Evolutionary conservation across 2,113 vertebrate species (phyloP).

Genomic region (Catagonus wagneri): DNA sequence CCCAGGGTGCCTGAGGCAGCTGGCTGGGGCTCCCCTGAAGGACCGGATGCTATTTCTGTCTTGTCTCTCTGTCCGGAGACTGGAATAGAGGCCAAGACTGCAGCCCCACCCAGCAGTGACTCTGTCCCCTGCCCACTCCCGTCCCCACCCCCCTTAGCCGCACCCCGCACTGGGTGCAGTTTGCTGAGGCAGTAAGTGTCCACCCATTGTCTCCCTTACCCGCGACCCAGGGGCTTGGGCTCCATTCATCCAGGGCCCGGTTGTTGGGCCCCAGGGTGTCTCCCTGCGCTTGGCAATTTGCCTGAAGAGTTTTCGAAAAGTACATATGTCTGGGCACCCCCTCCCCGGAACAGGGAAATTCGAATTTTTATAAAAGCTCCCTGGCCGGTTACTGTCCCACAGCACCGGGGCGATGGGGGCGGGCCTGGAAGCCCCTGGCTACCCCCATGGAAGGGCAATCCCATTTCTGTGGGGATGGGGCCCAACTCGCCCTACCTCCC

Average conservation of each 20-base stretch:
- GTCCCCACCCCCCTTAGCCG: not conserved
- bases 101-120: not conserved
- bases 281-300: not conserved
- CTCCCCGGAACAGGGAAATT: not conserved
- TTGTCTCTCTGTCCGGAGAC: fast-evolving
- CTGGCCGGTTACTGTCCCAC: not conserved
- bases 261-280: not conserved
- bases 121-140: not conserved
- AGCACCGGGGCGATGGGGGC: not conserved
- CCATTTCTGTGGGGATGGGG: not conserved
- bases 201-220: not conserved
- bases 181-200: not conserved
- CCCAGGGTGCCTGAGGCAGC: not conserved
- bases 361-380: not conserved
- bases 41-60: not conserved
- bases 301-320: not conserved
- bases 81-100: not conserved
- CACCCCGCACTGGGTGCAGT: not conserved
- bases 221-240: too few relatives aligned
- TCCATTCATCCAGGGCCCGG: not conserved
- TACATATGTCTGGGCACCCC: not conserved
- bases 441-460: not conserved
- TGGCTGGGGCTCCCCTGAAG: not conserved
- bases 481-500: not conserved
- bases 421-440: not conserved